Evolutionary conservation across 2,797 vertebrate species (phyloP).

Genomic region (Brachymystax lenok): DNA sequence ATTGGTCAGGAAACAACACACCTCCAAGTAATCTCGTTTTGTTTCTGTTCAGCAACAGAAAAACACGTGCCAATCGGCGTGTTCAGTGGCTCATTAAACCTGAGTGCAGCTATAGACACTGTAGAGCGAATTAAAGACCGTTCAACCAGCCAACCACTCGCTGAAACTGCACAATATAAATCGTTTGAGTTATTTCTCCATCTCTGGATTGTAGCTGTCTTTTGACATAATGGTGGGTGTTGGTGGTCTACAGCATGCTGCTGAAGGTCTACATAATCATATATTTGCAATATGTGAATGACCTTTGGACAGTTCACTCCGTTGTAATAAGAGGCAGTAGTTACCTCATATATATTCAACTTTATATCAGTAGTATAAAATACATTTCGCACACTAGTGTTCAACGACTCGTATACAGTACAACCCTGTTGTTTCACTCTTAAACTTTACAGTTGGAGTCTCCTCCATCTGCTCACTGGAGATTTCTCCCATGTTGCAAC

Average conservation of each 20-base stretch:
- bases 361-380: background rate
- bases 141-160: background rate
- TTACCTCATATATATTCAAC: background rate
- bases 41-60: too few species aligned
- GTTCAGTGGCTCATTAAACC: background rate
- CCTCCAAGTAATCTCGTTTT: too few species aligned
- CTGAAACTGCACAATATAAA: background rate
- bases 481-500: slow-evolving; percentile 54
- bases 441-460: slow-evolving; percentile 25
- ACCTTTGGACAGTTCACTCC: background rate
- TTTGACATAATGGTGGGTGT: background rate
- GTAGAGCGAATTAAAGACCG: slow-evolving; percentile 3
- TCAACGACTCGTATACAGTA: background rate
- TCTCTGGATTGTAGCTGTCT: background rate
- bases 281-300: background rate
- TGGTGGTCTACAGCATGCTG: background rate
- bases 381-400: background rate
- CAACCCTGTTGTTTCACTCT: slow-evolving; percentile 9
- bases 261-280: background rate
- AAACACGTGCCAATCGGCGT: too few species aligned
- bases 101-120: slow-evolving; percentile 14
- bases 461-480: slow-evolving; percentile 30
- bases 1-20: too few species aligned
- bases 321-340: background rate
- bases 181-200: background rate